These are phyloP conservation scores for Pipistrellus nathusii DNA, from an alignment of 2,797 vertebrate species.

Conservation along the genomic window DNA sequence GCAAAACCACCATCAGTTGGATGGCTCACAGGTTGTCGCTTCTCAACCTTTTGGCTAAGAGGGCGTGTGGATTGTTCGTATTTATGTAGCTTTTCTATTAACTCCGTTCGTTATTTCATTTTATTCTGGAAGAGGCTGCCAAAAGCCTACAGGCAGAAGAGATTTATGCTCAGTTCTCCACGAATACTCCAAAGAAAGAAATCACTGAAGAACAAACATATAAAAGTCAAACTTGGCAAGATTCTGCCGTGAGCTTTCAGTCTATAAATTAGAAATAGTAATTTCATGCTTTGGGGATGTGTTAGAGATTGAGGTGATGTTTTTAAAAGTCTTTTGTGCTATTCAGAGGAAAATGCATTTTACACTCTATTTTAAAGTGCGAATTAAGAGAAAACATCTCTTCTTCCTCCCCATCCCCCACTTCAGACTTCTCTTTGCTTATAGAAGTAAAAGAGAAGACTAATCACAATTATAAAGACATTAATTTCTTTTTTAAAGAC, in stretches of 20 bases:
- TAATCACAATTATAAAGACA: not conserved
- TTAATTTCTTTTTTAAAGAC: slow-evolving; percentile 11
- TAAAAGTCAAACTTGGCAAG: slow-evolving; percentile 28
- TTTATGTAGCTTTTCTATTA: slow-evolving; percentile 34
- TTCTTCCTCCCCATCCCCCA: not conserved
- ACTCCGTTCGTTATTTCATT: not conserved
- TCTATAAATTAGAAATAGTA: slow-evolving; percentile 36
- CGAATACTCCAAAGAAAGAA: not conserved
- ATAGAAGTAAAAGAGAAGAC: not conserved
- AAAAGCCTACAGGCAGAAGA: slow-evolving; percentile 34
- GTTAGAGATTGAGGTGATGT: slow-evolving; percentile 4
- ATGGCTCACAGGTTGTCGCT: not conserved
- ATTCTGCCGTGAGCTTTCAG: slow-evolving; percentile 52
- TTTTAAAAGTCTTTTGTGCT: slow-evolving; percentile 57
- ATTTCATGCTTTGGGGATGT: not conserved
- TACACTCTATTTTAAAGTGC: slow-evolving; percentile 17
- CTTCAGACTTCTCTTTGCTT: slow-evolving; percentile 6
- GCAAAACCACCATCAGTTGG: slow-evolving; percentile 28
- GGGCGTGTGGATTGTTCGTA: not conserved
- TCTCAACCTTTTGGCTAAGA: not conserved
- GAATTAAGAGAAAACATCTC: not conserved
- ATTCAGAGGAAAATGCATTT: not conserved
- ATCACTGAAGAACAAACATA: slow-evolving; percentile 10
- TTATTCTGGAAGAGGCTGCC: not conserved
- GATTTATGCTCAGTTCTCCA: slow-evolving; percentile 33